A percentile compares a stretch with the other conserved stretches of the same genome.
phyloP scores from a whole-genome alignment of 2,113 vertebrate species.

The Rhinolophus sinicus region DNA sequence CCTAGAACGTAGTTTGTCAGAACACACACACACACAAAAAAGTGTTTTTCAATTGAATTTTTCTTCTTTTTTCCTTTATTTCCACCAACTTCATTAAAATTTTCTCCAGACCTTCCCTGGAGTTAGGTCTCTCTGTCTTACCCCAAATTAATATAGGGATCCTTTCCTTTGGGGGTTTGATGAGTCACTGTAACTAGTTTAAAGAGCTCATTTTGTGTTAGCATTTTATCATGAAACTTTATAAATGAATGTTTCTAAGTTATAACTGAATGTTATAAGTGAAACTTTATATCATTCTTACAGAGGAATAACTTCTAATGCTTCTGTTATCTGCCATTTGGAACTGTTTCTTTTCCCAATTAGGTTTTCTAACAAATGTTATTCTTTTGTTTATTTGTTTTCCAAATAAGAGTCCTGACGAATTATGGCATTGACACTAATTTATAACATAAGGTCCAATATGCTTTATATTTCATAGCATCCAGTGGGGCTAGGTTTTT shows the following conservation, averaged over 20 bases:
- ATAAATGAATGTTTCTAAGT: too few relatives aligned
- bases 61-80: constrained; percentile 45
- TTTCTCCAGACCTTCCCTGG: not conserved
- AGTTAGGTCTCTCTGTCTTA: not conserved
- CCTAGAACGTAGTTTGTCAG: not conserved
- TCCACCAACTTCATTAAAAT: constrained; percentile 53
- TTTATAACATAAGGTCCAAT: not conserved
- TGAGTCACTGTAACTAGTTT: constrained; percentile 38
- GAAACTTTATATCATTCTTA: not conserved
- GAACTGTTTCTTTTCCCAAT: not conserved
- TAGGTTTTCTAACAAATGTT: constrained; percentile 13
- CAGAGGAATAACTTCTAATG: constrained; percentile 12
- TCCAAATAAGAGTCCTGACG: not conserved
- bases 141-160: constrained; percentile 49
- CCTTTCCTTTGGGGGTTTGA: constrained; percentile 54
- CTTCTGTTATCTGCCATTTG: not conserved
- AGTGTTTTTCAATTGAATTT: not conserved
- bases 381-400: not conserved
- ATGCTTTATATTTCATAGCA: not conserved
- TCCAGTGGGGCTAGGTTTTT: not conserved
- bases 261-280: too few relatives aligned
- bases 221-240: constrained; percentile 52
- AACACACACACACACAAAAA: not conserved
- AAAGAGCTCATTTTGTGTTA: constrained; percentile 62
- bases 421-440: not conserved